phyloP scores from a whole-genome alignment of 1,140 invertebrate species.

The Diprion similis region DNA sequence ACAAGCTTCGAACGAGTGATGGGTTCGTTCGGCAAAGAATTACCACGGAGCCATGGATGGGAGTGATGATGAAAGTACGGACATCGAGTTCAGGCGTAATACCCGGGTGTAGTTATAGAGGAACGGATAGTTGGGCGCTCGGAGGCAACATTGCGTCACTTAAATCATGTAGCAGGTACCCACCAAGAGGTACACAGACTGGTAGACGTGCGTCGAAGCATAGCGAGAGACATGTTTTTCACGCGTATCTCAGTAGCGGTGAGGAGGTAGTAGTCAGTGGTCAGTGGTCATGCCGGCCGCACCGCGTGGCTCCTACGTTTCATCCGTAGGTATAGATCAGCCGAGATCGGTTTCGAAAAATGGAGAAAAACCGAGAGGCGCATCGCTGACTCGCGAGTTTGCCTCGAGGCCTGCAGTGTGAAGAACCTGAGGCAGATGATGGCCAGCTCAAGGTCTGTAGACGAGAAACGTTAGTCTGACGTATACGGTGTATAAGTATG shows the following conservation, averaged over 20 bases:
- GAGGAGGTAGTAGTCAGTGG: not conserved
- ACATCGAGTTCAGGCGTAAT: too few relatives aligned
- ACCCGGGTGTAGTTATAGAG: too few relatives aligned
- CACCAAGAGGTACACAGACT: not conserved
- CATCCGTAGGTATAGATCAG: not conserved
- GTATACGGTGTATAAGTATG: too few relatives aligned
- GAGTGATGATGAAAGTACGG: too few relatives aligned
- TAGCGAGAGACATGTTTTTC: slow-evolving; percentile 2
- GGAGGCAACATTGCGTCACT: not conserved
- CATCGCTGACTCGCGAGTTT: not conserved
- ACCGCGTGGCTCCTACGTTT: not conserved
- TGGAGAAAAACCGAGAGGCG: not conserved
- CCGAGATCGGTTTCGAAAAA: slow-evolving; percentile 1
- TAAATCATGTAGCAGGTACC: not conserved
- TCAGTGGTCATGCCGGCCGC: not conserved
- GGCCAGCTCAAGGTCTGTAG: too few relatives aligned
- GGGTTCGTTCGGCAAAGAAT: too few relatives aligned
- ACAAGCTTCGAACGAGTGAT: too few relatives aligned
- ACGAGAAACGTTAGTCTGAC: too few relatives aligned
- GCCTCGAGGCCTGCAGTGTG: not conserved
- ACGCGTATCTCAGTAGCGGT: not conserved
- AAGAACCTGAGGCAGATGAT: not conserved
- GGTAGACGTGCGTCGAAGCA: not conserved
- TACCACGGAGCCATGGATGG: too few relatives aligned
- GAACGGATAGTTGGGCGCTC: too few relatives aligned